Conservation (phyloP, 2,113 vertebrate genomes). For the Hemibagrus wyckioides region DNA sequence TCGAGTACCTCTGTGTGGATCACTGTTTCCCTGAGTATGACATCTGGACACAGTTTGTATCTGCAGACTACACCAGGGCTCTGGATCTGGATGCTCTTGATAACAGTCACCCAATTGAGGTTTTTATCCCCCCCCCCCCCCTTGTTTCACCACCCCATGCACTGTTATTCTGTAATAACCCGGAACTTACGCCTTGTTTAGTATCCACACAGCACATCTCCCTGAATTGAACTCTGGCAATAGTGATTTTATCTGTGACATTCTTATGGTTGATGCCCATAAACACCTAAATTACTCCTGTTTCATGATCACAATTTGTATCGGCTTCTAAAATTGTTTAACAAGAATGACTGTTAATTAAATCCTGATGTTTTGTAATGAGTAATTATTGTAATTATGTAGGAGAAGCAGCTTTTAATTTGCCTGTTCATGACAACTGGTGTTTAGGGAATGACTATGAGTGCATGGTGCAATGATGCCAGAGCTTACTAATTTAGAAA, state of each 20-base stretch:
- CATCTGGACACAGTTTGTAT: conserved; percentile 99
- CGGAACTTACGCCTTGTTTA: not conserved
- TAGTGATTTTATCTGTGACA: not conserved
- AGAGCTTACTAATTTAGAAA: no score
- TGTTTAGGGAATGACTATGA: not conserved
- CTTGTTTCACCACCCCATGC: not conserved
- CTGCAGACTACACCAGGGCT: conserved; percentile 94
- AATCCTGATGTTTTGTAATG: not conserved
- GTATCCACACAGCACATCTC: no score
- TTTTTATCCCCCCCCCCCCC: conserved; percentile 48
- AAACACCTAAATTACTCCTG: not conserved
- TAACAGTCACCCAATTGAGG: conserved; percentile 98
- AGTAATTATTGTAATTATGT: not conserved
- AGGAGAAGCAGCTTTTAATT: not conserved
- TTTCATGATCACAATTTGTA: not conserved
- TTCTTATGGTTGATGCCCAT: not conserved
- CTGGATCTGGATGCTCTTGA: conserved; percentile 97
- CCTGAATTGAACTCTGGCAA: not conserved
- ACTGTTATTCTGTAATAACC: not conserved
- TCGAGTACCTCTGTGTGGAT: conserved; percentile 97
- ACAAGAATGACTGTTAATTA: not conserved
- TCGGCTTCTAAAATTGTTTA: not conserved
- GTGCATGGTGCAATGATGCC: not conserved
- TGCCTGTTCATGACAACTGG: not conserved
- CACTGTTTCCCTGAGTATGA: conserved; percentile 99